phyloP scores from a whole-genome alignment of 2,797 vertebrate species.

The Lepidocolaptes lacrymiger region DNA sequence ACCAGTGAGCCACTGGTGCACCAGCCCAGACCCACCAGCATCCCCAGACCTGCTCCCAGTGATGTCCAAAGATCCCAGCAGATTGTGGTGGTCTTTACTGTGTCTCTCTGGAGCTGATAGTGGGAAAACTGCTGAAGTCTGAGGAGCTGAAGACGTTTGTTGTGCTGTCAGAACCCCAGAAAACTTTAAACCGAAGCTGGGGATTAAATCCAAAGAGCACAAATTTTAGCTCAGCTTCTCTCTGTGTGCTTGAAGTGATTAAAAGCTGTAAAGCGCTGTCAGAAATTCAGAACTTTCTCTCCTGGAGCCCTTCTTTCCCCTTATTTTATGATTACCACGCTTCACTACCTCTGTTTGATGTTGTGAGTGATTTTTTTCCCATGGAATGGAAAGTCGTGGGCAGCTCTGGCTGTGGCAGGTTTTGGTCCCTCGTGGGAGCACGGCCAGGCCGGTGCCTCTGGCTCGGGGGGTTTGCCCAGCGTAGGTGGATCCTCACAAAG shows the following conservation, averaged over 20 bases:
- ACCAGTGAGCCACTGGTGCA: rapidly evolving
- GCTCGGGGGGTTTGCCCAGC: not conserved
- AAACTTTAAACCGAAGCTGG: slow-evolving; percentile 48
- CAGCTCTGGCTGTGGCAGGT: not conserved
- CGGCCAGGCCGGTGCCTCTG: not conserved
- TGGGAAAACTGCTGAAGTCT: not conserved
- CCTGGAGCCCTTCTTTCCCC: slow-evolving; percentile 37
- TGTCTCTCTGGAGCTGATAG: not conserved
- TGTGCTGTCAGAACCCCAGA: not conserved
- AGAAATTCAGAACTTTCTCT: slow-evolving; percentile 47
- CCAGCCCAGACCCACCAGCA: rapidly evolving
- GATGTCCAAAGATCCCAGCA: not conserved
- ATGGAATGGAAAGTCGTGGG: not conserved
- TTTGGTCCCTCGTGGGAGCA: rapidly evolving
- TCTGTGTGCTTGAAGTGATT: not conserved
- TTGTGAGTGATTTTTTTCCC: not conserved
- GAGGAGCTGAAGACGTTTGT: not conserved
- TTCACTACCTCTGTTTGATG: slow-evolving; percentile 4
- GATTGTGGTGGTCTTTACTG: rapidly evolving
- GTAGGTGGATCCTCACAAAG: not conserved
- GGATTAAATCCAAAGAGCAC: slow-evolving; percentile 34
- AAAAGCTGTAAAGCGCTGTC: slow-evolving; percentile 42
- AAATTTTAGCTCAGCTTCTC: slow-evolving; percentile 43
- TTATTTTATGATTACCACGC: slow-evolving; percentile 17
- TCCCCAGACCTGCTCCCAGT: rapidly evolving